These are phyloP conservation scores for Falco cherrug DNA, from an alignment of 2,797 vertebrate genomes.

Conservation along the genomic window DNA sequence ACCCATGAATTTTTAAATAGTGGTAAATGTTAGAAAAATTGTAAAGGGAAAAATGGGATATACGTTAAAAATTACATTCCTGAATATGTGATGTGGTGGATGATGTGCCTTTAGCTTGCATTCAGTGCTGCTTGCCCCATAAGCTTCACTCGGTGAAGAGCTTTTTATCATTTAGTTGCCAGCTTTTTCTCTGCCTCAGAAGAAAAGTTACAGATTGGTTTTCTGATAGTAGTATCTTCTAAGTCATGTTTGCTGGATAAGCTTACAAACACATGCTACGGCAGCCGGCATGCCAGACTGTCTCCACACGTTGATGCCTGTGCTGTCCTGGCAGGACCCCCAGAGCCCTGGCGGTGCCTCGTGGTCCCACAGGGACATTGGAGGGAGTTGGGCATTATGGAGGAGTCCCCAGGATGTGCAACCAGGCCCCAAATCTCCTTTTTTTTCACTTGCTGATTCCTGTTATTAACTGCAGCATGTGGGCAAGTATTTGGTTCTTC, in stretches of 20 bases:
- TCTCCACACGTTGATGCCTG: rapidly evolving
- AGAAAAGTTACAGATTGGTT: neutral
- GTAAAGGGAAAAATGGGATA: neutral
- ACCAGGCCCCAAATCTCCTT: neutral
- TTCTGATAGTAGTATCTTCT: neutral
- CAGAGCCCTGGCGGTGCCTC: neutral
- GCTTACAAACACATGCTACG: neutral
- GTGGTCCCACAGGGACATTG: rapidly evolving
- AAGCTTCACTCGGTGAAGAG: neutral
- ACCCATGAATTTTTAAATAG: neutral
- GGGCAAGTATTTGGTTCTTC: neutral
- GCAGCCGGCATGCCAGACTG: neutral
- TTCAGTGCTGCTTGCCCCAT: neutral
- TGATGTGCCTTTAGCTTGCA: neutral
- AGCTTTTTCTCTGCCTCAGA: neutral
- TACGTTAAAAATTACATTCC: neutral
- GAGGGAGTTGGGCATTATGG: rapidly evolving
- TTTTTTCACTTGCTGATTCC: neutral
- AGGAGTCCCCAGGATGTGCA: neutral
- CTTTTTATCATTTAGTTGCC: neutral
- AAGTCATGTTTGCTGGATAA: neutral
- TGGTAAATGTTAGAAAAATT: neutral
- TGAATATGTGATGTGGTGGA: neutral
- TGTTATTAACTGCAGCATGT: neutral
- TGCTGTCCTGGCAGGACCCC: neutral